phyloP scores from a whole-genome alignment of 2,113 vertebrate genomes.

The Paradoxurus hermaphroditus region DNA sequence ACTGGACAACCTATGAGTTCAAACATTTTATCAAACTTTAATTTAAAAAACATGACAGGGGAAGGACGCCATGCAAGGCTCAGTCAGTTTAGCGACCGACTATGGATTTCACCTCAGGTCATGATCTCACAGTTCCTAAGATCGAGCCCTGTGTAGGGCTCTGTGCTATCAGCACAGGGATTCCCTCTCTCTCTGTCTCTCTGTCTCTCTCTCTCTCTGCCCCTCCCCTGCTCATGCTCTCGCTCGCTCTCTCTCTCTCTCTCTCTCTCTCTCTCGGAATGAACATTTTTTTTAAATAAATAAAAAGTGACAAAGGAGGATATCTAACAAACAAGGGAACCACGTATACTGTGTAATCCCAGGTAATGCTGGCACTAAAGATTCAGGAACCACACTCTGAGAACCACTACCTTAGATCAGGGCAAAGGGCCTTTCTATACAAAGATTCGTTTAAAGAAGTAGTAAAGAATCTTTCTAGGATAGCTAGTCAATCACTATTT shows the following conservation, averaged over 20 bases:
- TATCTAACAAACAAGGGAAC: not conserved
- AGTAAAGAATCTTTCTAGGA: not conserved
- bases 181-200: not conserved
- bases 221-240: not conserved
- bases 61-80: not conserved
- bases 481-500: not conserved
- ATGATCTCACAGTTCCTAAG: not conserved
- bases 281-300: no score
- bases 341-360: not conserved
- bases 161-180: not conserved
- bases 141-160: not conserved
- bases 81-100: not conserved
- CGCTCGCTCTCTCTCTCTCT: not conserved
- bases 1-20: not conserved
- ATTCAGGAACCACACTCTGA: not conserved
- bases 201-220: not conserved
- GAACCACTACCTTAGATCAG: not conserved
- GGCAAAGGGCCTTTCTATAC: not conserved
- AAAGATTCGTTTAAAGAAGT: not conserved
- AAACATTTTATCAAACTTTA: not conserved
- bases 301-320: not conserved
- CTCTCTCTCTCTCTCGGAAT: not conserved
- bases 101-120: not conserved
- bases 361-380: not conserved
- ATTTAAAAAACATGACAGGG: not conserved